Conservation (phyloP, 2,888 invertebrate genomes). For the Invenusta paracnida region DNA sequence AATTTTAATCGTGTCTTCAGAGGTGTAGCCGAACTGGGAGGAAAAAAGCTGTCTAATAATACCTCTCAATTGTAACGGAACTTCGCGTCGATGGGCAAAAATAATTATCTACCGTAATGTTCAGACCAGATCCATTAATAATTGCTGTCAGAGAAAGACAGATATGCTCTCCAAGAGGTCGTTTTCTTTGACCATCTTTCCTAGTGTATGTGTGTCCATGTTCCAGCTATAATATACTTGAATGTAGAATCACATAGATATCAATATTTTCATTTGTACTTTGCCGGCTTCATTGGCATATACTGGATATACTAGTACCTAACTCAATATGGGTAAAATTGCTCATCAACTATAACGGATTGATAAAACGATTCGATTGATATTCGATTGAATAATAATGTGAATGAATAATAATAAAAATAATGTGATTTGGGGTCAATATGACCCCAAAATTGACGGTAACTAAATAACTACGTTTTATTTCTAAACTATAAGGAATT, state of each 20-base stretch:
- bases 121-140: background rate
- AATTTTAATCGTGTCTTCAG: slow-evolving; percentile 4
- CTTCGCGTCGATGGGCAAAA: background rate
- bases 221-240: background rate
- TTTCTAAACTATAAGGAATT: background rate
- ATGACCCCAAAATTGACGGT: background rate
- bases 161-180: background rate
- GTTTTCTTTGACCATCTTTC: slow-evolving; percentile 13
- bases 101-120: background rate
- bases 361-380: background rate
- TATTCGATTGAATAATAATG: too few relatives aligned
- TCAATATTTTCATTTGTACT: background rate
- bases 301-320: background rate
- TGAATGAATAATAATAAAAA: too few relatives aligned
- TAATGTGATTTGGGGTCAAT: too few relatives aligned
- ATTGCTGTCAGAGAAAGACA: background rate
- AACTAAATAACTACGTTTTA: background rate
- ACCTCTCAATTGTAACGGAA: slow-evolving; percentile 9
- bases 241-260: background rate
- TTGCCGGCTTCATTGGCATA: background rate
- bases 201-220: background rate
- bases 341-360: background rate
- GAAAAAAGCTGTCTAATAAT: background rate
- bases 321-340: background rate
- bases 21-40: background rate